Evolutionary conservation across 2,113 vertebrate genomes (phyloP).

Genomic region (Serilophus lunatus): DNA sequence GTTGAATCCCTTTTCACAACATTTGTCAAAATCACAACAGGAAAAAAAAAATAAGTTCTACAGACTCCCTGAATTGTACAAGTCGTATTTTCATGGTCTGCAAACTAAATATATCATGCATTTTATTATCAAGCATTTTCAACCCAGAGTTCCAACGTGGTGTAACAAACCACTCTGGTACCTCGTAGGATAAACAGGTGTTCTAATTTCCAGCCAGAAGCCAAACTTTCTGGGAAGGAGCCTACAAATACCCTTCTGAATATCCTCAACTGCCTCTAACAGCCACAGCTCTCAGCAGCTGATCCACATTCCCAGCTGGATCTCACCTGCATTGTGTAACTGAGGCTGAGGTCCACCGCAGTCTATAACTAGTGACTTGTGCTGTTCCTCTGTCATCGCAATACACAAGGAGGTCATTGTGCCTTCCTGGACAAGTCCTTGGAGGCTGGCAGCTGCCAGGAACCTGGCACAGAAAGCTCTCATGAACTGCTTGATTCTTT

Average conservation of each 20-base stretch:
- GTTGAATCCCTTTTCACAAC: neutral
- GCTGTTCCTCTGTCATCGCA: slow-evolving; percentile 81
- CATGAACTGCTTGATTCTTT: neutral
- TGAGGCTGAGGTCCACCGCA: slow-evolving; percentile 79
- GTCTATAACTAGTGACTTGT: slow-evolving; percentile 79
- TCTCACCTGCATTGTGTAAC: slow-evolving; percentile 82
- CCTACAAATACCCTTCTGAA: neutral
- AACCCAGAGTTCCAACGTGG: neutral
- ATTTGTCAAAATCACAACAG: neutral
- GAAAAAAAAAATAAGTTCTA: neutral
- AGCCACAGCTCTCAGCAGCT: neutral
- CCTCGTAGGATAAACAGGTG: neutral
- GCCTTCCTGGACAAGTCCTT: slow-evolving; percentile 91
- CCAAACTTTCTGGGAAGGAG: neutral
- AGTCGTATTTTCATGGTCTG: neutral
- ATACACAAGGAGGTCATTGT: slow-evolving; percentile 86
- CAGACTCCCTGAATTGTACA: neutral
- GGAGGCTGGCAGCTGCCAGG: slow-evolving; percentile 89
- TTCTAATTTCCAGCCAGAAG: neutral
- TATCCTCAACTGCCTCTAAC: neutral
- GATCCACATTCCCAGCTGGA: neutral
- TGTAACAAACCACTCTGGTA: neutral
- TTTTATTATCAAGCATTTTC: neutral
- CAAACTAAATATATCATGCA: neutral
- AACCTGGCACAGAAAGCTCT: slow-evolving; percentile 77